Conservation (phyloP, 2,797 vertebrate species). For the Clarias pachynema region DNA sequence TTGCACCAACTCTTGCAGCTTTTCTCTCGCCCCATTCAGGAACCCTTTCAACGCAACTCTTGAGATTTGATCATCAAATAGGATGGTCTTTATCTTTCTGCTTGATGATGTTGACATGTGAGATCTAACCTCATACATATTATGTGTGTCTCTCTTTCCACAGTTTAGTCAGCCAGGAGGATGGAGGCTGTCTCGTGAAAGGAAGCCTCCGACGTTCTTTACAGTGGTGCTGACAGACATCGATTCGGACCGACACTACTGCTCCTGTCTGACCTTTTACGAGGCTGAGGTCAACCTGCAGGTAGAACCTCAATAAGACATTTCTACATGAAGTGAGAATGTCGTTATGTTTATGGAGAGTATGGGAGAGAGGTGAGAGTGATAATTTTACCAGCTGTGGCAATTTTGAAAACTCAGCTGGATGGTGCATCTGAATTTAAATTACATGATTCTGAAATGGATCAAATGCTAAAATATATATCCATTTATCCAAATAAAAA, state of each 20-base stretch:
- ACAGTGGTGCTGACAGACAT: slow-evolving; percentile 97
- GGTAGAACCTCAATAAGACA: slow-evolving; percentile 67
- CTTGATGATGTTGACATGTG: not conserved
- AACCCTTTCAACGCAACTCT: not conserved
- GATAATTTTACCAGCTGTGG: not conserved
- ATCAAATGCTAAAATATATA: not conserved
- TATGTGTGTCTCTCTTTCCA: slow-evolving; percentile 40
- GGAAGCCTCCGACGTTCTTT: slow-evolving; percentile 93
- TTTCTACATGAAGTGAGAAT: not conserved
- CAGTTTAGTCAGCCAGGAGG: slow-evolving; percentile 98
- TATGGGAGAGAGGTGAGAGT: not conserved
- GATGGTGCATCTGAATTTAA: not conserved
- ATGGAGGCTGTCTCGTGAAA: slow-evolving; percentile 90
- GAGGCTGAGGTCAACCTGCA: slow-evolving; percentile 96
- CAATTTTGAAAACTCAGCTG: not conserved
- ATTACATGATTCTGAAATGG: not conserved
- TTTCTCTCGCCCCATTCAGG: not conserved
- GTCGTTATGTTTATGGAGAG: not conserved
- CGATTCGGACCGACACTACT: slow-evolving; percentile 96
- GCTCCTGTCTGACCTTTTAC: slow-evolving; percentile 94
- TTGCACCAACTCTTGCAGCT: not conserved
- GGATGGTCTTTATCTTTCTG: not conserved
- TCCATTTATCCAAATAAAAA: not conserved
- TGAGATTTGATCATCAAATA: not conserved
- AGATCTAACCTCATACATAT: not conserved